Evolutionary conservation across 2,888 invertebrate genomes (phyloP), one percentile per base, ranked within the genome.

Genomic region (Plebejus argus): DNA sequence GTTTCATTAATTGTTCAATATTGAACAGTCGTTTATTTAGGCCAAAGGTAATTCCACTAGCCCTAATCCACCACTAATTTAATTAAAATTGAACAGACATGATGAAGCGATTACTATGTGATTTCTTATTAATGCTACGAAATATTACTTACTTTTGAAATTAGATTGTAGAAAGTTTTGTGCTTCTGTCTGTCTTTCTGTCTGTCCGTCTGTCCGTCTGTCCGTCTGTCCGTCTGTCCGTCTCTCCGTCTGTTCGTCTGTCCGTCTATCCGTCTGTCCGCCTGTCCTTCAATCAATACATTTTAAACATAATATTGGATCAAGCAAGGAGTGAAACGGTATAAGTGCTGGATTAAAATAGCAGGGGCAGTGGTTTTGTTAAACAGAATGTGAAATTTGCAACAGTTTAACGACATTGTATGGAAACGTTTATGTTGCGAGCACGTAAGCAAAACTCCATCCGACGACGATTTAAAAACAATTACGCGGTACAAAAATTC

Each of bases 381-480:
- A 66, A 66, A 66, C 6, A 7, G 15, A 28, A 66, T 66, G 33
- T 66, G 6, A 71, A 71, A 45, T 72, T 72, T 72, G 72, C 72
- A 72, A 71, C 71, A 72, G 72, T 23, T 45, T 72, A 72, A 72
- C 72, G 45, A 72, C 66, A 66, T 33, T 72, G 72, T 45, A 35
- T 72, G 72, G 12, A 45, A 71, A 10, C 45, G 20, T 45, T 72
- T 72, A 45, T 72, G 53, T 61, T 39, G 70, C 58, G 53, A 53
- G 70, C 71, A 71, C 45, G 70, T 72, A 72, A 53, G 72, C 77
- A 72, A 77, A 77, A 77, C 77, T 77, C 72, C 23, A 72, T 74
- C 72, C 72, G 53, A 72, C 58, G 39, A 71, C 72, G 74, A 74
- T 77, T 77, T 77, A 77, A 77, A 77, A 77, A 77, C 77, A 77